phyloP scores from a whole-genome alignment of 2,797 vertebrate genomes.

The Brachymystax lenok region DNA sequence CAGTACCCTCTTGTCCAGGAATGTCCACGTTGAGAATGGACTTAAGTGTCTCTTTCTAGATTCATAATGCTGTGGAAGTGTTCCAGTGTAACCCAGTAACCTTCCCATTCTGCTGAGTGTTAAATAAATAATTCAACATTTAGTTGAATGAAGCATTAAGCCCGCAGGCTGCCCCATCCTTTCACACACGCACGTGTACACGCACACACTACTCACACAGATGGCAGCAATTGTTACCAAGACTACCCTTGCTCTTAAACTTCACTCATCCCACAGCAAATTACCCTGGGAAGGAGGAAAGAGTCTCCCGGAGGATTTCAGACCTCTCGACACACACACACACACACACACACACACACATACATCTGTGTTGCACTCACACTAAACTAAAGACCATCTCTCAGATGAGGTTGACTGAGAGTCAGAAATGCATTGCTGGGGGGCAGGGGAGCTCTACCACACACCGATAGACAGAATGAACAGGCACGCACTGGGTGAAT shows the following conservation, averaged over 20 bases:
- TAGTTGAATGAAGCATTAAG: slow-evolving; percentile 54
- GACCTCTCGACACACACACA: slow-evolving; percentile 14
- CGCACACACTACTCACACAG: slow-evolving; percentile 53
- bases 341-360: background rate
- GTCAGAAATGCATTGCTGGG: slow-evolving; percentile 47
- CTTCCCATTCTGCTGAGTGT: slow-evolving; percentile 48
- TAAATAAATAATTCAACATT: slow-evolving; percentile 68
- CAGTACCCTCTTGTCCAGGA: too few relatives aligned
- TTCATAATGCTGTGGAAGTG: slow-evolving; percentile 5
- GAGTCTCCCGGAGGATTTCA: slow-evolving; percentile 34
- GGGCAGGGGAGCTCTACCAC: slow-evolving; percentile 28
- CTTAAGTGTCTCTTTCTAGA: slow-evolving; percentile 15
- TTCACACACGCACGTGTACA: slow-evolving; percentile 33
- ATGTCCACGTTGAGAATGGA: slow-evolving; percentile 29
- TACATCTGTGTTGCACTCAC: background rate
- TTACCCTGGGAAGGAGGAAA: slow-evolving; percentile 49
- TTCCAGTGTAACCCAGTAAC: slow-evolving; percentile 62
- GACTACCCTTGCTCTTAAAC: slow-evolving; percentile 64
- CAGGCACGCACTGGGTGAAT: background rate
- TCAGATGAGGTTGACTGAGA: slow-evolving; percentile 43
- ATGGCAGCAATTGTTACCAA: slow-evolving; percentile 66
- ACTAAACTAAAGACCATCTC: slow-evolving; percentile 38
- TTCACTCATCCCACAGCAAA: slow-evolving; percentile 43
- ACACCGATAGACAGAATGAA: background rate
- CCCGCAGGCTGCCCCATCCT: slow-evolving; percentile 35